phyloP scores from a whole-genome alignment of 2,888 invertebrate species.

The Leuctra nigra region DNA sequence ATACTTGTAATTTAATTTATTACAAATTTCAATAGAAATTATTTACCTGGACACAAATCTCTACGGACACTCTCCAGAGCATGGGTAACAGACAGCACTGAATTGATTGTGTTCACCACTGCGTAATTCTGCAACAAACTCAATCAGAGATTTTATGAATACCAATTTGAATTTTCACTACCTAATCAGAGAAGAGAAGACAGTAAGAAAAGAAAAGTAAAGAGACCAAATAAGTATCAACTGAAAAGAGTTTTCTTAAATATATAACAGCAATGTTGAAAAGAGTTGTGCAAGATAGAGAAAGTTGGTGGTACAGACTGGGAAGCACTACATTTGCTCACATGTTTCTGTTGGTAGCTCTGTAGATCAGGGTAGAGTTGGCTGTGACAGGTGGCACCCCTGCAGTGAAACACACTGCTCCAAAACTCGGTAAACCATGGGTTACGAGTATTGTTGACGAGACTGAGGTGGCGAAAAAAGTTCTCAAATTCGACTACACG shows the following conservation, averaged over 20 bases:
- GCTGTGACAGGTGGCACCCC: slow-evolving; percentile 31
- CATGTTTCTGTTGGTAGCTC: slow-evolving; percentile 26
- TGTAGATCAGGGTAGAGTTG: slow-evolving; percentile 24
- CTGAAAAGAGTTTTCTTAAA: not conserved
- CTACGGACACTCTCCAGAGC: slow-evolving; percentile 36
- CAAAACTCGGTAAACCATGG: slow-evolving; percentile 43
- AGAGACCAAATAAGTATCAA: not conserved
- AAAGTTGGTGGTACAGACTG: too few species aligned
- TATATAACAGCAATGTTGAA: too few species aligned
- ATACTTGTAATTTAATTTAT: too few species aligned
- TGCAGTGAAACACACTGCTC: slow-evolving; percentile 36
- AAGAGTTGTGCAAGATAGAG: too few species aligned
- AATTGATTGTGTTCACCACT: slow-evolving; percentile 38
- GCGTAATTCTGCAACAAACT: slow-evolving; percentile 28
- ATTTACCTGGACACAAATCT: slow-evolving; percentile 32
- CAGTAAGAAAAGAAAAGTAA: not conserved
- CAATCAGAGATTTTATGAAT: not conserved
- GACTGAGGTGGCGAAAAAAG: slow-evolving; percentile 31
- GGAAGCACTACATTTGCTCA: slow-evolving; percentile 17
- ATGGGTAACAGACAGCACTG: slow-evolving; percentile 39
- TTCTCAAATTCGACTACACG: slow-evolving; percentile 32
- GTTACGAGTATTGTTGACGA: slow-evolving; percentile 35
- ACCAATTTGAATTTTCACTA: not conserved
- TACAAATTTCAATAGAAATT: too few species aligned
- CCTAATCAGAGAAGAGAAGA: slow-evolving; percentile 5